Base-by-base conservation (phyloP, 1,140 invertebrate genomes). In the Pseudobourletiella spinata region DNA sequence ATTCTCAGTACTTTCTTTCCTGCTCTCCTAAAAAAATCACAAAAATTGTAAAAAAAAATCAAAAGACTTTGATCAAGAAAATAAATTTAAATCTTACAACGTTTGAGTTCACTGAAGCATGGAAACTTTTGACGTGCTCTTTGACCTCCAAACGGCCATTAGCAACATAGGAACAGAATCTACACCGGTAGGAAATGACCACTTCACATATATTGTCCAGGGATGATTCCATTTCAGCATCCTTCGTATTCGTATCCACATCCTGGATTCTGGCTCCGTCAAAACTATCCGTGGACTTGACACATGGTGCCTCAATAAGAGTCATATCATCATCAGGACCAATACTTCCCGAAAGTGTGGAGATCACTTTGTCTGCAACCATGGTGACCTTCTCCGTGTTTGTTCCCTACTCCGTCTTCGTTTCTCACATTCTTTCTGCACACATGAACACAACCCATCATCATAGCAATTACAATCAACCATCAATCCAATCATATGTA, bases 201-300 rank as follows among this genome's bases (percentile, higher is more conserved):
- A 68, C 61, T 39, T 68, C 66, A 44, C 59, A 57, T 1, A 58
- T 42, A 48, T 59, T 30, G 11, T 58, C 66, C n/a, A 62, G 6
- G 24, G 26, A 43, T 20, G 26, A 20, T 26, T 61, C 54, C 8
- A 18, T 29, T 11, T 42, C 25, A 0, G 18, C 57, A n/a, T 35
- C 32, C 1, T 26, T 11, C 25, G 11, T 28, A 18, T 25, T 25
- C 11, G 18, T 20, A 15, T 48, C 46, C 46, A 20, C 8, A 11
- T 48, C 46, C 46, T 11, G 46, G 6, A 25, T 11, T 22, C 22
- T 48, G 6, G 24, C 46, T 20, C 18, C 6, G 24, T 48, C 46
- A 20, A 48, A 48, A 18, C 22, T 48, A 20, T 48, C 24, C 46
- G 6, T 6, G 16, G 46, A 25, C 11, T n/a, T 48, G 46, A 18